Evolutionary conservation across 2,797 vertebrate genomes (phyloP).

Genomic region (Kryptolebias ocellatus): DNA sequence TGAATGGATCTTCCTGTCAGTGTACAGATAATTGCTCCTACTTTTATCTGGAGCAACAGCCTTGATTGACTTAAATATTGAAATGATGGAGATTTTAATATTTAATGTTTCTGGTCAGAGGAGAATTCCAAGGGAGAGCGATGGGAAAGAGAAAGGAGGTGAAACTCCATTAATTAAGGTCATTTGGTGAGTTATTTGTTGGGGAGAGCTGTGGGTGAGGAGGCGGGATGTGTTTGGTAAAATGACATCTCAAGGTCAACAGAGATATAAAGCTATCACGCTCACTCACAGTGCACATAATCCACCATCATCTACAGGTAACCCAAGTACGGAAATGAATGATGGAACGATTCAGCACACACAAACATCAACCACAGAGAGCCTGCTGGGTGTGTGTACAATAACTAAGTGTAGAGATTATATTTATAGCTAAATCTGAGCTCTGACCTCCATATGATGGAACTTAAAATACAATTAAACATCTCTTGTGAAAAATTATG

Average conservation of each 20-base stretch:
- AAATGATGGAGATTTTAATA: slow-evolving; percentile 68
- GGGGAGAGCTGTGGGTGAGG: slow-evolving; percentile 4
- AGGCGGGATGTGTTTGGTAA: slow-evolving; percentile 18
- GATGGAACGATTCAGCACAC: slow-evolving; percentile 19
- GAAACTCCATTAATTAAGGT: slow-evolving; percentile 66
- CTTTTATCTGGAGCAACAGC: slow-evolving; percentile 55
- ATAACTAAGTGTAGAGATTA: slow-evolving; percentile 2
- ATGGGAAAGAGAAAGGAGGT: slow-evolving; percentile 56
- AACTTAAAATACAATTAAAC: slow-evolving; percentile 7
- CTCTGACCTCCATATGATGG: slow-evolving; percentile 12
- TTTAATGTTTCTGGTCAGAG: slow-evolving; percentile 63
- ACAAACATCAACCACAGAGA: slow-evolving; percentile 16
- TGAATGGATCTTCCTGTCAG: slow-evolving; percentile 55
- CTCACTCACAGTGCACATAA: slow-evolving; percentile 23
- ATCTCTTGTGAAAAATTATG: not conserved
- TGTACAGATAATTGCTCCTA: slow-evolving; percentile 62
- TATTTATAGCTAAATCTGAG: slow-evolving; percentile 7
- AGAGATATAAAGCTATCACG: slow-evolving; percentile 34
- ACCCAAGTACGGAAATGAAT: slow-evolving; percentile 28
- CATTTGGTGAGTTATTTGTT: slow-evolving; percentile 50
- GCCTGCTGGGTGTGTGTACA: slow-evolving; percentile 7
- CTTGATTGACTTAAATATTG: slow-evolving; percentile 68
- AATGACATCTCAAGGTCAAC: slow-evolving; percentile 59
- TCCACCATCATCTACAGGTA: slow-evolving; percentile 28
- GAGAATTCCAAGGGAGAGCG: slow-evolving; percentile 38